These are phyloP conservation scores for Pissodes strobi DNA, from an alignment of 1,140 invertebrate species.

Conservation along the genomic window DNA sequence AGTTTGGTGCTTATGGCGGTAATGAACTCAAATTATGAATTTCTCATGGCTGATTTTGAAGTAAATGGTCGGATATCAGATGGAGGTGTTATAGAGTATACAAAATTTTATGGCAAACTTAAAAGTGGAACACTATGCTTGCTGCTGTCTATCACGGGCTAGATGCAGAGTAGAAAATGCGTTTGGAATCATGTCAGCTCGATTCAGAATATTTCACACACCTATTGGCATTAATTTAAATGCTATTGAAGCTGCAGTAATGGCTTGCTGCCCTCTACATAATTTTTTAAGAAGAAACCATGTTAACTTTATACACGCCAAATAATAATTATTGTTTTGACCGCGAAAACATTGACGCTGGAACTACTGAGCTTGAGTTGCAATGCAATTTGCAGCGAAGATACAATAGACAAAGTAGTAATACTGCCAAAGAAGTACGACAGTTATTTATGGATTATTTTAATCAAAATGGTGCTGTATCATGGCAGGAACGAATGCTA, in stretches of 20 bases:
- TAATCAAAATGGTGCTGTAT: constrained; percentile 5
- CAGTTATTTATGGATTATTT: constrained; percentile 18
- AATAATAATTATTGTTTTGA: too few relatives aligned
- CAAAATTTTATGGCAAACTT: too few relatives aligned
- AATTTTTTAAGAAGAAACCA: too few relatives aligned
- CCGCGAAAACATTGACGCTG: constrained; percentile 1
- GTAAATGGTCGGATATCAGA: too few relatives aligned
- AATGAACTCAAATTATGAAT: too few relatives aligned
- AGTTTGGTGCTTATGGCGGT: too few relatives aligned
- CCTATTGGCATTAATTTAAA: not conserved
- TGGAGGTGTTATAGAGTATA: too few relatives aligned
- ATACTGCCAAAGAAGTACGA: not conserved
- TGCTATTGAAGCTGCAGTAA: too few relatives aligned
- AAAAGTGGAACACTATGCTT: too few relatives aligned
- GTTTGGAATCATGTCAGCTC: constrained; percentile 55
- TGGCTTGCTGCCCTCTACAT: too few relatives aligned
- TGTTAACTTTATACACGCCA: too few relatives aligned
- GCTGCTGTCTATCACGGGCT: constrained; percentile 17
- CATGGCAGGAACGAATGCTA: constrained; percentile 9
- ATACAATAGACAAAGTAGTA: not conserved
- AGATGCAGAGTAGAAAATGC: constrained; percentile 56
- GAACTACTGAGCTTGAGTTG: constrained; percentile 2
- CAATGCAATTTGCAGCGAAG: not conserved
- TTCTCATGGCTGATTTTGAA: too few relatives aligned
- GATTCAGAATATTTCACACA: constrained; percentile 50